Evolutionary conservation across 23 tunicate species (phyloP).

Genomic region (Styela plicata): DNA sequence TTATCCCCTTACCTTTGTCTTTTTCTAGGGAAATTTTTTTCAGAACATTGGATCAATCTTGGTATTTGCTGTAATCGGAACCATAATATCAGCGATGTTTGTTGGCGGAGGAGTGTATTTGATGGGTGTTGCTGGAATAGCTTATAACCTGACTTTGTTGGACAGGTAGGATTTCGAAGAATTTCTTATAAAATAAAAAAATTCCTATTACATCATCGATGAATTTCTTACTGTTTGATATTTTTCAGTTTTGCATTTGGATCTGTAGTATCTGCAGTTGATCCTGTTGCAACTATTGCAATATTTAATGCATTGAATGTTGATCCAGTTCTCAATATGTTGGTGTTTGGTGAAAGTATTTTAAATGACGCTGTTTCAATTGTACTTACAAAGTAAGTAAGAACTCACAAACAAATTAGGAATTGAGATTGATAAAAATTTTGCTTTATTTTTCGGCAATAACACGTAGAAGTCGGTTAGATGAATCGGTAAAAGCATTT

Average conservation of each 20-base stretch:
- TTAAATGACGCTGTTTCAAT: constrained; percentile 97
- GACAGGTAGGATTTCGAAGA: constrained; percentile 78
- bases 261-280: constrained; percentile 95
- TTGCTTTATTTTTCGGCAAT: constrained; percentile 36
- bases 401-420: background rate
- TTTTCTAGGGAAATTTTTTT: constrained; percentile 81
- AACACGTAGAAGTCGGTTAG: no score
- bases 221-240: no score
- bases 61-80: constrained; percentile 93
- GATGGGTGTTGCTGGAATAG: constrained; percentile 96
- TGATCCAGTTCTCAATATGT: constrained; percentile 96
- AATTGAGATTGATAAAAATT: no score
- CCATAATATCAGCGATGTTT: constrained; percentile 88
- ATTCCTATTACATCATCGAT: no score
- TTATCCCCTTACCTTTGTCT: no score
- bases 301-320: constrained; percentile 95
- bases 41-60: constrained; percentile 86
- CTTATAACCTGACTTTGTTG: constrained; percentile 75
- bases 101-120: constrained; percentile 94
- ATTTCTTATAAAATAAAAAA: no score
- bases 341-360: constrained; percentile 99
- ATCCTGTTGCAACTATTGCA: constrained; percentile 98
- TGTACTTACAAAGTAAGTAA: constrained; percentile 81
- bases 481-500: no score
- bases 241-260: constrained; percentile 88